Evolutionary conservation across 2,888 invertebrate species (phyloP).

Genomic region (Boloria euphrosyne): DNA sequence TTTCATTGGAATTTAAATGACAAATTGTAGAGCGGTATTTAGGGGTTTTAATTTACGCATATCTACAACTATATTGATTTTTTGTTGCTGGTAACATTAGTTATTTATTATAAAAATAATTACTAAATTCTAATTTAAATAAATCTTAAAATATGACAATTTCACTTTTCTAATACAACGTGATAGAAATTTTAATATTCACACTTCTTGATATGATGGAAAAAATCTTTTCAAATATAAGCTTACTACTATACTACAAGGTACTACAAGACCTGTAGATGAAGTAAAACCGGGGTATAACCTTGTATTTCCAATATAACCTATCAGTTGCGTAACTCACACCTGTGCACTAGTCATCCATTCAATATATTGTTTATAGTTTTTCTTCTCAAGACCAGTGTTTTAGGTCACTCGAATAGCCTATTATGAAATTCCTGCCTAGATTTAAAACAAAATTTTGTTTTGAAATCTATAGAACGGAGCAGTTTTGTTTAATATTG

Average conservation of each 20-base stretch:
- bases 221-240: too few relatives aligned
- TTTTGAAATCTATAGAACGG: slow-evolving; percentile 18
- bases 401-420: slow-evolving; percentile 34
- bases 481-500: slow-evolving; percentile 4
- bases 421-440: slow-evolving; percentile 33
- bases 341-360: slow-evolving; percentile 46
- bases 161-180: too few relatives aligned
- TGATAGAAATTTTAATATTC: too few relatives aligned
- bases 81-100: too few relatives aligned
- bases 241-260: too few relatives aligned
- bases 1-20: neutral
- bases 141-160: too few relatives aligned
- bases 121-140: too few relatives aligned
- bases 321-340: slow-evolving; percentile 35
- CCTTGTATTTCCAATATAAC: neutral
- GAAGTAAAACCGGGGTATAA: slow-evolving; percentile 1
- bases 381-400: slow-evolving; percentile 37
- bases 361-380: slow-evolving; percentile 42
- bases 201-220: too few relatives aligned
- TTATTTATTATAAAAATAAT: too few relatives aligned
- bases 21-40: neutral
- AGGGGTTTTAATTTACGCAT: too few relatives aligned
- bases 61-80: too few relatives aligned
- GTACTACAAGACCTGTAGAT: neutral
- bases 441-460: slow-evolving; percentile 31